These are phyloP conservation scores for Lutjanus argentimaculatus DNA, from an alignment of 2,797 vertebrate species.

Conservation along the genomic window DNA sequence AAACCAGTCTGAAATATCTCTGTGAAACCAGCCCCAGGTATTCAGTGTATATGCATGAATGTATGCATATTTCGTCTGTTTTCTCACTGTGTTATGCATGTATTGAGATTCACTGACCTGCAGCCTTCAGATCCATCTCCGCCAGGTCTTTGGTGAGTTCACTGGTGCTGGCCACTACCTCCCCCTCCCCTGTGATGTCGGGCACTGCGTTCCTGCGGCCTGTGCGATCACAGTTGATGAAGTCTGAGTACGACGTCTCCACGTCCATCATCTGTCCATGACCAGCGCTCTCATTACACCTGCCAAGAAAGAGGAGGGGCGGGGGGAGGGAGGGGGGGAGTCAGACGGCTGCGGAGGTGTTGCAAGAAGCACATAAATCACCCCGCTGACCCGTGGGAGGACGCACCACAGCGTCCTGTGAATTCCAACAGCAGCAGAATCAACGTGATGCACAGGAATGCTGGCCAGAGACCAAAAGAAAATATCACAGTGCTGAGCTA, in stretches of 20 bases:
- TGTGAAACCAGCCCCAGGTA: background rate
- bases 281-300: slow-evolving; percentile 87
- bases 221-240: slow-evolving; percentile 95
- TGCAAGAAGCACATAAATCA: slow-evolving; percentile 37
- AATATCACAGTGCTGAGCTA: slow-evolving; percentile 1
- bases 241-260: slow-evolving; percentile 96
- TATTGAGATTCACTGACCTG: slow-evolving; percentile 74
- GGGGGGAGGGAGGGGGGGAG: slow-evolving; percentile 3
- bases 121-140: slow-evolving; percentile 87
- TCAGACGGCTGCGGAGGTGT: slow-evolving; percentile 43
- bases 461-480: background rate
- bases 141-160: slow-evolving; percentile 92
- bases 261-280: slow-evolving; percentile 96
- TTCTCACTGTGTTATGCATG: background rate
- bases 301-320: slow-evolving; percentile 41
- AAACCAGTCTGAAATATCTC: background rate
- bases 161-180: slow-evolving; percentile 84
- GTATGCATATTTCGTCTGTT: background rate
- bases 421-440: slow-evolving; percentile 28
- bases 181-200: slow-evolving; percentile 90
- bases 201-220: slow-evolving; percentile 97
- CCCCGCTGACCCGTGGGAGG: slow-evolving; percentile 19
- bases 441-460: slow-evolving; percentile 9
- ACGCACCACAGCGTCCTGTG: background rate
- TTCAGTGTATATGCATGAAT: background rate